Base-by-base conservation (phyloP, 2,797 vertebrate species). In the Xenentodon cancila region DNA sequence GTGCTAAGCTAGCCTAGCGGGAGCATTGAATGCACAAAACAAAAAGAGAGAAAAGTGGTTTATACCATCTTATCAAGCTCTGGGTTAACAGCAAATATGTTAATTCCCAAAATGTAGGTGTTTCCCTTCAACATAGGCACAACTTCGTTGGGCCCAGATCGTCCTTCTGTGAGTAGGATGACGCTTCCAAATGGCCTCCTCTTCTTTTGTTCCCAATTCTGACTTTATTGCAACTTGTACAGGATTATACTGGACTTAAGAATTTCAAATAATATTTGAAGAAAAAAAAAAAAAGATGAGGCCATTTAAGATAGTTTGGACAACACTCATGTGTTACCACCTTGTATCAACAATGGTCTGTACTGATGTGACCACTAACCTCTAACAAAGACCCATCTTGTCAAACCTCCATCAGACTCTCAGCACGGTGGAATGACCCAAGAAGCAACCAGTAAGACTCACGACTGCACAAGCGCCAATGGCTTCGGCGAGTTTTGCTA, bases 371-470 rank as follows among this genome's bases (percentile, higher is more conserved):
- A 84, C 59, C 82, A 73, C 75, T 80, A 77, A 87, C 81, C 84
- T 81, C 67, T 88, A 88, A 88, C 85, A 82, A 79, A 55, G 76
- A 82, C 82, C 83, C 75, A 56, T 72, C 53, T 64, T 71, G 69
- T 76, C 71, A 78, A 69, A 86, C 76, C 71, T 71, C 65, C 80
- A 68, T 71, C 20, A 73, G 82, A 79, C 88, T 89, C 82, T 79
- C 81, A 77, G 72, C 88, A 89, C 89, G 82, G 87, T 74, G 73
- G 72, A 62, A 82, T 79, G 79, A 90, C 84, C 89, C 84, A 56
- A 65, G 66, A 79, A 57, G 71, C 73, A 60, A 84, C 73, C 77
- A 52, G 64, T 86, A 73, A 52, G 44, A 57, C 51, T 60, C 75
- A 30, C 32, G 75, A 59, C 55, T 53, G 59, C 27, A 71, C 21